These are phyloP conservation scores for Cephus rjabovi DNA, from an alignment of 2,888 invertebrate species.

Conservation along the genomic window DNA sequence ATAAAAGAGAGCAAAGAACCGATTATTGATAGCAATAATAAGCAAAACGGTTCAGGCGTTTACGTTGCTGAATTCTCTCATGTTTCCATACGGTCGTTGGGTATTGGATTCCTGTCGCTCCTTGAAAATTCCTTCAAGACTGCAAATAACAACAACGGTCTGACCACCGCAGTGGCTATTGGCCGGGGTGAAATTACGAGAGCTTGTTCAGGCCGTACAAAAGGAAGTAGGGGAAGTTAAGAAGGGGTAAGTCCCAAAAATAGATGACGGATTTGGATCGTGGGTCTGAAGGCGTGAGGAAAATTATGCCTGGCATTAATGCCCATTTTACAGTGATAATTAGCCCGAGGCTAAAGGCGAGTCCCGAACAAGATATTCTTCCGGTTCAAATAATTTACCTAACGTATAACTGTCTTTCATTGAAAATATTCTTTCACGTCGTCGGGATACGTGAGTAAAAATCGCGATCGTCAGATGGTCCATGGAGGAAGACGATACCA, in stretches of 20 bases:
- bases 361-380: not conserved
- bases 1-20: slow-evolving; percentile 2
- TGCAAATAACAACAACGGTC: not conserved
- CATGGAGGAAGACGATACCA: not conserved
- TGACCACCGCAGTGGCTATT: not conserved
- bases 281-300: slow-evolving; percentile 28
- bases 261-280: slow-evolving; percentile 17
- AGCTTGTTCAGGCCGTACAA: not conserved
- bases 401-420: not conserved
- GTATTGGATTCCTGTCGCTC: not conserved
- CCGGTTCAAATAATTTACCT: not conserved
- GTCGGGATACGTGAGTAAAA: too few species aligned
- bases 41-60: not conserved
- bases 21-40: slow-evolving; percentile 26
- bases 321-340: slow-evolving; percentile 32
- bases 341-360: slow-evolving; percentile 13
- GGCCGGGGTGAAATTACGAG: not conserved
- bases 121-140: not conserved
- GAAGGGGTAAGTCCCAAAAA: slow-evolving; percentile 29
- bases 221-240: not conserved
- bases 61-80: not conserved
- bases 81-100: not conserved
- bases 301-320: slow-evolving; percentile 30
- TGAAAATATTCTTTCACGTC: not conserved
- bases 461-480: not conserved